Evolutionary conservation across 2,113 vertebrate genomes (phyloP).

Genomic region (Ceuthmochares aereus): DNA sequence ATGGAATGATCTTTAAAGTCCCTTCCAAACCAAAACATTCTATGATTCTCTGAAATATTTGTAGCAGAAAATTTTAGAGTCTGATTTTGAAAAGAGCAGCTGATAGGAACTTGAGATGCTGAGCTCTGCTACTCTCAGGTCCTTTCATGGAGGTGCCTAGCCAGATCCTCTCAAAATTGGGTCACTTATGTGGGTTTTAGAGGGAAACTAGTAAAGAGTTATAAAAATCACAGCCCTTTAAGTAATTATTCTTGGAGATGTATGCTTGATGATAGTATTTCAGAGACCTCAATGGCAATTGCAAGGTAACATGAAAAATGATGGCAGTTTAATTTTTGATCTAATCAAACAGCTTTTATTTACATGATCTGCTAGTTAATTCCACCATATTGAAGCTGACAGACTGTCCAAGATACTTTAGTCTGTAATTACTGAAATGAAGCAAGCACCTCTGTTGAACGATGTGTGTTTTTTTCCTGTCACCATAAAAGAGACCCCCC

Average conservation of each 20-base stretch:
- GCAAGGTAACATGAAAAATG: conserved; percentile 22
- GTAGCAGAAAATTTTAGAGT: neutral
- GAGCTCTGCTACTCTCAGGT: neutral
- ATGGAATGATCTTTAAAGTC: no score
- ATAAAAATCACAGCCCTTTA: neutral
- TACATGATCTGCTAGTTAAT: conserved; percentile 84
- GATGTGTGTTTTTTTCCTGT: conserved; percentile 34
- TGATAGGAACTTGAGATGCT: neutral
- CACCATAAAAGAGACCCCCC: neutral
- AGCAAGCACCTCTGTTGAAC: conserved; percentile 4
- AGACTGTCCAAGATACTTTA: conserved; percentile 76
- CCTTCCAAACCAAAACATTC: no score
- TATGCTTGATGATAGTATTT: neutral
- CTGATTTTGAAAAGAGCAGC: neutral
- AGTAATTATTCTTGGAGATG: neutral
- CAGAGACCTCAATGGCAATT: neutral
- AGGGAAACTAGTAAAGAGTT: neutral
- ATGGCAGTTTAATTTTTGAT: conserved; percentile 82
- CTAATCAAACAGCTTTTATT: conserved; percentile 90
- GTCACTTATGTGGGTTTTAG: neutral
- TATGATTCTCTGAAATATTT: neutral
- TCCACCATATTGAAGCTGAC: conserved; percentile 72
- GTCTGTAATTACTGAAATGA: conserved; percentile 75
- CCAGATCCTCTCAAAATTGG: neutral
- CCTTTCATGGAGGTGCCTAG: neutral